These are phyloP conservation scores for Eleginops maclovinus DNA, from an alignment of 2,113 vertebrate genomes.

Conservation along the genomic window DNA sequence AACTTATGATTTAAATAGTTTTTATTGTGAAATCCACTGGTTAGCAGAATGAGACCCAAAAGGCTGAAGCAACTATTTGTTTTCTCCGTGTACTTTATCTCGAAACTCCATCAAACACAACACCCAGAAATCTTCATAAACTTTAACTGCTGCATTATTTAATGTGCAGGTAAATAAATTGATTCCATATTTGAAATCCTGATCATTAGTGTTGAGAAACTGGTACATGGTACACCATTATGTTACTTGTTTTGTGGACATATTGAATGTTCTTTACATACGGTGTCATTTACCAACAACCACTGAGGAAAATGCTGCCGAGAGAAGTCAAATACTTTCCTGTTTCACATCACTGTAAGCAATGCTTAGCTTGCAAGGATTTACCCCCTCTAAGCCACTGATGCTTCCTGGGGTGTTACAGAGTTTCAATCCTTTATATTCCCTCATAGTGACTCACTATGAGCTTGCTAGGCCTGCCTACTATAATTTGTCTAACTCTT, in stretches of 20 bases:
- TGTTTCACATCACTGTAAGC: slow-evolving; percentile 37
- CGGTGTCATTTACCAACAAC: slow-evolving; percentile 5
- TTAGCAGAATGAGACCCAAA: too few relatives aligned
- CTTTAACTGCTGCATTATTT: not conserved
- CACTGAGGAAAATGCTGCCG: slow-evolving; percentile 1
- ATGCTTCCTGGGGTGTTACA: slow-evolving; percentile 43
- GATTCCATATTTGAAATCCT: too few relatives aligned
- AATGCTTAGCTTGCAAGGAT: slow-evolving; percentile 37
- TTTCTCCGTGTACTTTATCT: too few relatives aligned
- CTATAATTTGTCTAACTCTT: slow-evolving; percentile 64
- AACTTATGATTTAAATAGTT: too few relatives aligned
- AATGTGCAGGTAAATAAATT: too few relatives aligned
- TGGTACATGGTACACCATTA: too few relatives aligned
- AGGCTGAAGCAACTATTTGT: too few relatives aligned
- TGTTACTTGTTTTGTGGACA: not conserved
- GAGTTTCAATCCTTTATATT: slow-evolving; percentile 56
- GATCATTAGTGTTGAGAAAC: too few relatives aligned
- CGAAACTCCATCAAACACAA: too few relatives aligned
- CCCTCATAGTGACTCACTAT: slow-evolving; percentile 41
- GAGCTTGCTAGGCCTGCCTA: slow-evolving; percentile 57
- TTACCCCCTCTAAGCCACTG: slow-evolving; percentile 10
- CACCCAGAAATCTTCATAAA: not conserved
- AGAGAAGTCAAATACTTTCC: slow-evolving; percentile 22
- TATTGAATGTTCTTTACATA: not conserved
- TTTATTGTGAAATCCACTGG: too few relatives aligned